Evolutionary conservation across 2,797 vertebrate genomes (phyloP), one percentile per base, ranked within the genome.

Genomic region (Borostomias antarcticus): DNA sequence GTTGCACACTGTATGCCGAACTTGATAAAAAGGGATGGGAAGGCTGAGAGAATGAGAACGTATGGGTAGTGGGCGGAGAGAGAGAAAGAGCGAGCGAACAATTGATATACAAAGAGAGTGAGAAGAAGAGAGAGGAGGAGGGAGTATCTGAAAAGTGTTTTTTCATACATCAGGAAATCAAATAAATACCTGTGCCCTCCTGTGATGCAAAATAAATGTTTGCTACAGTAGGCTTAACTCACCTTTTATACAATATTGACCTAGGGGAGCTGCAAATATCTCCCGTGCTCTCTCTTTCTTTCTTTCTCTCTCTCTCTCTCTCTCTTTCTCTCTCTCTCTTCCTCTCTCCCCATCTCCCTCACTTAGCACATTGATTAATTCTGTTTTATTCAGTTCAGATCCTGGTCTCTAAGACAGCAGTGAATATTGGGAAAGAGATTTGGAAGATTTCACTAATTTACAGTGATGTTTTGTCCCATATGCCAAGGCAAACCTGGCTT

Each of bases 371-470:
- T 67, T 80, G 76, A 86, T 87, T 83, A 76, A 88, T 86, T 84
- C 29, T 58, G 63, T 81, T 83, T 86, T 73, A 88, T 86, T 86
- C 77, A 86, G 84, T 87, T 85, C 60, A 84, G 86, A 83, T 77
- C 70, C 74, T 64, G 54, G n/a, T n/a, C n/a, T n/a, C n/a, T n/a
- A n/a, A n/a, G n/a, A n/a, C n/a, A n/a, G n/a, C n/a, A n/a, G n/a
- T n/a, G n/a, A n/a, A n/a, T n/a, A n/a, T n/a, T n/a, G n/a, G n/a
- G n/a, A n/a, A n/a, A n/a, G n/a, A n/a, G n/a, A n/a, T n/a, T n/a
- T n/a, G n/a, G n/a, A n/a, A n/a, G n/a, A n/a, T n/a, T n/a, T n/a
- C n/a, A n/a, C n/a, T n/a, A n/a, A n/a, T n/a, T n/a, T n/a, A n/a
- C n/a, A n/a, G n/a, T n/a, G n/a, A n/a, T n/a, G n/a, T n/a, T n/a